phyloP scores from a whole-genome alignment of 2,113 vertebrate genomes.

The Triplophysa siluroides region DNA sequence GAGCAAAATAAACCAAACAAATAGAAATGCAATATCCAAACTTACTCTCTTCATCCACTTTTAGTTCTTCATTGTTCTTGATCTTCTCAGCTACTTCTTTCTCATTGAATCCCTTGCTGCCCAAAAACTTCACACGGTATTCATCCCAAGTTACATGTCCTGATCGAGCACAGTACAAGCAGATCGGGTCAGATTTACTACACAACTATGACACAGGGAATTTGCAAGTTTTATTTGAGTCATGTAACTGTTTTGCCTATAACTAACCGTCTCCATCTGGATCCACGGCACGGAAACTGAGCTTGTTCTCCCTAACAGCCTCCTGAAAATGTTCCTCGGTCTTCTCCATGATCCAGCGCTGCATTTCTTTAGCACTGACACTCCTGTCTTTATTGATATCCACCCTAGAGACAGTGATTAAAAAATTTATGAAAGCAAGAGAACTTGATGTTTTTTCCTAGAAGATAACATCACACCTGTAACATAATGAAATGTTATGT shows the following conservation, averaged over 20 bases:
- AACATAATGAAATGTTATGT: not conserved
- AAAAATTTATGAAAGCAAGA: not conserved
- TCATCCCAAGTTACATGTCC: constrained; percentile 93
- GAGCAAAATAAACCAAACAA: not conserved
- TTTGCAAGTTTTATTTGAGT: no score
- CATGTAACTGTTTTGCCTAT: not conserved
- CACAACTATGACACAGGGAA: not conserved
- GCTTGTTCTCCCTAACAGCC: constrained; percentile 87
- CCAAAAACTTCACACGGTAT: constrained; percentile 90
- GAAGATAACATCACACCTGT: no score
- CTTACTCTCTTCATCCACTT: constrained; percentile 97
- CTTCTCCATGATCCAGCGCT: constrained; percentile 96
- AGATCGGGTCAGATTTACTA: no score
- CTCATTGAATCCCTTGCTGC: constrained; percentile 92
- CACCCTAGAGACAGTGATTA: constrained; percentile 72
- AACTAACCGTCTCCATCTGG: constrained; percentile 88
- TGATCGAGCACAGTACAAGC: constrained; percentile 54
- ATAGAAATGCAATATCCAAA: not conserved
- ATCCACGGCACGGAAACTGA: constrained; percentile 89
- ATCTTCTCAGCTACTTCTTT: constrained; percentile 86
- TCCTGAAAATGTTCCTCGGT: constrained; percentile 94
- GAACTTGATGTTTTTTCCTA: no score
- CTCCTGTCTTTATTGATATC: constrained; percentile 84
- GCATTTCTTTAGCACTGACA: constrained; percentile 91
- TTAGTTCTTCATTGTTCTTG: constrained; percentile 87